Conservation (phyloP, 2,113 vertebrate species). For the Psephotus haematonotus region DNA sequence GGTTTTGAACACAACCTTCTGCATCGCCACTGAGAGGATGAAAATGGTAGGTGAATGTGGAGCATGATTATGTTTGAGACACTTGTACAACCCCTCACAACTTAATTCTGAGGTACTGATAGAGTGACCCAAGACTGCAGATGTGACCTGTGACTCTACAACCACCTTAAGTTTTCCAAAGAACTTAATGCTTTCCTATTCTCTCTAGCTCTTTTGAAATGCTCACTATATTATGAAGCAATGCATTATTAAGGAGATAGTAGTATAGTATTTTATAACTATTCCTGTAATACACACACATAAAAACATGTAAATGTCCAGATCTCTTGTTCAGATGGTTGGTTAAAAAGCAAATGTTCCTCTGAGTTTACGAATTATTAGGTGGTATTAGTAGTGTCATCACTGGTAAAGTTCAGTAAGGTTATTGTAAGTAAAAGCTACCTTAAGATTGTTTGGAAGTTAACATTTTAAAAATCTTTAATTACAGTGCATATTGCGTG, state of each 20-base stretch:
- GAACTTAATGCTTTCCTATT: not conserved
- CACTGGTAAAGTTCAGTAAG: not conserved
- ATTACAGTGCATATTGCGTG: not conserved
- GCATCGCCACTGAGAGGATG: not conserved
- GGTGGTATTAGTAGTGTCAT: not conserved
- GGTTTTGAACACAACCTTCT: not conserved
- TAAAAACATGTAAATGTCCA: not conserved
- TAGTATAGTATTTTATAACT: not conserved
- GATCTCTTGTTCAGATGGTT: not conserved
- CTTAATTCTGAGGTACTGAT: not conserved
- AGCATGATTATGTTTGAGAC: rapidly evolving
- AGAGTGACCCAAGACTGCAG: not conserved
- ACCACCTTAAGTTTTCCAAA: not conserved
- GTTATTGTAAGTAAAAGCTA: not conserved
- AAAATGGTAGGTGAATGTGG: not conserved
- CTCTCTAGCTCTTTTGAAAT: not conserved
- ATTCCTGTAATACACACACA: not conserved
- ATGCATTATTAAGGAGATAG: not conserved
- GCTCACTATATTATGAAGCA: not conserved
- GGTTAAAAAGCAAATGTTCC: rapidly evolving
- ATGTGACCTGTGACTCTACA: not conserved
- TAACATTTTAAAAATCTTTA: not conserved
- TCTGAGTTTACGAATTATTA: not conserved
- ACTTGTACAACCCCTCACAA: not conserved
- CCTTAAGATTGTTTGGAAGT: not conserved